phyloP scores from a whole-genome alignment of 2,113 vertebrate species.

The Xenus cinereus region DNA sequence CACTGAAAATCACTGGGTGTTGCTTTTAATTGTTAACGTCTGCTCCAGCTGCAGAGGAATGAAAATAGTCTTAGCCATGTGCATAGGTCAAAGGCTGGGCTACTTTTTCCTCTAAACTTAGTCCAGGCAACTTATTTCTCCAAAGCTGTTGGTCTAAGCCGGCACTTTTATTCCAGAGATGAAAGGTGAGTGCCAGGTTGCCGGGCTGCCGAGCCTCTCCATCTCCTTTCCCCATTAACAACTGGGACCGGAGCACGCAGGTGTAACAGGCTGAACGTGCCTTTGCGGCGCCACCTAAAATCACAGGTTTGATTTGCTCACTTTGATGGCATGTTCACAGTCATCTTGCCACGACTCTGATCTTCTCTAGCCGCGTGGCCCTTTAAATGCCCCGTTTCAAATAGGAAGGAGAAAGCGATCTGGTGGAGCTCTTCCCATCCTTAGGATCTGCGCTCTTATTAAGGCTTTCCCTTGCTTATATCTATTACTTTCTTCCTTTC shows the following conservation, averaged over 20 bases:
- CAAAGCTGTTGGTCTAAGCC: not conserved
- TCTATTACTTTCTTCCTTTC: conserved; percentile 5
- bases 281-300: not conserved
- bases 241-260: not conserved
- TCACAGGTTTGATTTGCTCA: not conserved
- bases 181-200: not conserved
- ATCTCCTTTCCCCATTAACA: not conserved
- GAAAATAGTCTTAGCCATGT: not conserved
- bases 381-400: conserved; percentile 37
- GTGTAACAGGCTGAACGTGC: not conserved
- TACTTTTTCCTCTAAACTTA: not conserved
- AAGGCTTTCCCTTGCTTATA: not conserved
- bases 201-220: not conserved
- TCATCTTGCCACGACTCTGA: not conserved
- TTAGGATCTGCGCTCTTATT: not conserved
- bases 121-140: not conserved
- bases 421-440: not conserved
- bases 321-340: not conserved
- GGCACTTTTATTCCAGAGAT: not conserved
- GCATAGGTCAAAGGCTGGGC: not conserved
- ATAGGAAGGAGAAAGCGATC: not conserved
- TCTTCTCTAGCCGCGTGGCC: not conserved
- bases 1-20: not conserved
- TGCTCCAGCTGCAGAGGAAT: not conserved
- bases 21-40: not conserved